Evolutionary conservation across 2,113 vertebrate species (phyloP).

Genomic region (Engraulis encrasicolus): DNA sequence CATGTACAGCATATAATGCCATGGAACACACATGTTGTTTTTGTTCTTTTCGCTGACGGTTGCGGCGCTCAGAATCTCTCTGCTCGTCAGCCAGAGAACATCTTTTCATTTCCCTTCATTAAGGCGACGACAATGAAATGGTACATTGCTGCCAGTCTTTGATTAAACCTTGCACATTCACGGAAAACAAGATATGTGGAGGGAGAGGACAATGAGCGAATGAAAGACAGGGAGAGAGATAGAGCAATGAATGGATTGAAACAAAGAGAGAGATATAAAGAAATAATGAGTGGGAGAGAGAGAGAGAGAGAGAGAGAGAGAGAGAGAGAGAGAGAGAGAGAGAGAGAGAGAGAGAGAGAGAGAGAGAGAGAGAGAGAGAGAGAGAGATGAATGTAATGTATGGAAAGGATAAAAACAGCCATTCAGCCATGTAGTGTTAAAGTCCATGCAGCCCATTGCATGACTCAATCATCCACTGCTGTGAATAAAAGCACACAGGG

Average conservation of each 20-base stretch:
- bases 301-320: background rate
- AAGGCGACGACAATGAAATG: background rate
- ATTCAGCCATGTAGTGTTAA: background rate
- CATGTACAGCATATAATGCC: background rate
- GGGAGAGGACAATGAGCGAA: background rate
- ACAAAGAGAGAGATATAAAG: background rate
- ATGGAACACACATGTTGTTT: background rate
- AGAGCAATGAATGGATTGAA: too few species aligned
- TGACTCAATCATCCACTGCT: background rate
- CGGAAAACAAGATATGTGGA: background rate
- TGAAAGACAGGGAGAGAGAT: background rate
- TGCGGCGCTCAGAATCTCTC: background rate
- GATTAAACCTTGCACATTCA: background rate
- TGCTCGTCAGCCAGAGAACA: background rate
- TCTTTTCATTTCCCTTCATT: background rate
- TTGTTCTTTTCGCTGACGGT: background rate
- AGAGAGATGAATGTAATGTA: too few species aligned
- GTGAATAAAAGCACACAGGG: too few species aligned
- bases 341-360: background rate
- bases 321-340: background rate
- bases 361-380: background rate
- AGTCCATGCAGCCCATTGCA: background rate
- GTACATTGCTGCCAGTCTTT: background rate
- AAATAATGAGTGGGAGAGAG: background rate
- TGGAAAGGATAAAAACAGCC: too few species aligned